phyloP scores from a whole-genome alignment of 1,140 invertebrate species.

The Solen grandis region DNA sequence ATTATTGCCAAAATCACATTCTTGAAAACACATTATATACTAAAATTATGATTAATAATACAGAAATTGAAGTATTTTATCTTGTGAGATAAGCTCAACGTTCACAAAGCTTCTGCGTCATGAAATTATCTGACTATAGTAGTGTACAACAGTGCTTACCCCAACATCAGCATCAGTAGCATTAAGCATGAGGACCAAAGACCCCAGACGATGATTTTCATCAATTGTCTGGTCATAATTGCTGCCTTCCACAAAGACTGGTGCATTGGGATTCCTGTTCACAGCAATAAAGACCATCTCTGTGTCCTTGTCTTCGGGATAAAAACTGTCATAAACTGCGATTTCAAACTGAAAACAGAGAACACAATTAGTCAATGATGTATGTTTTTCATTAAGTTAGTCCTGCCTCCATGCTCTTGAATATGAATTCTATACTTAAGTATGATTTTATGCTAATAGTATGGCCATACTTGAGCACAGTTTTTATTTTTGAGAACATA shows the following conservation, averaged over 20 bases:
- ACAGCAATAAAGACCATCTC: slow-evolving; percentile 32
- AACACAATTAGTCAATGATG: background rate
- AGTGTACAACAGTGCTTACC: too few species aligned
- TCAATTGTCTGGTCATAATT: slow-evolving; percentile 16
- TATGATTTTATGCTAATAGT: background rate
- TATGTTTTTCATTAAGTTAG: background rate
- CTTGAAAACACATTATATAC: too few species aligned
- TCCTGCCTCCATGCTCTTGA: background rate
- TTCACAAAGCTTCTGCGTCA: too few species aligned
- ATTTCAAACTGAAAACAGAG: slow-evolving; percentile 33
- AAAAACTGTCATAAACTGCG: slow-evolving; percentile 45
- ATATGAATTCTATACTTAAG: background rate
- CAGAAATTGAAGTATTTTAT: too few species aligned
- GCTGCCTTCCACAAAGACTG: background rate
- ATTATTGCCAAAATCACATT: too few species aligned
- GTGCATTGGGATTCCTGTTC: slow-evolving; percentile 28
- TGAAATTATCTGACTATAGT: too few species aligned
- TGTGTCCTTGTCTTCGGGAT: slow-evolving; percentile 25
- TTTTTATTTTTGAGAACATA: background rate
- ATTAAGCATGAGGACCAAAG: slow-evolving; percentile 13
- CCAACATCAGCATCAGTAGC: slow-evolving; percentile 47
- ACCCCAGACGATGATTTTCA: slow-evolving; percentile 14
- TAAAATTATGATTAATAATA: too few species aligned
- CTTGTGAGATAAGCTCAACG: too few species aligned
- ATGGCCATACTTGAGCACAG: background rate